These are phyloP conservation scores for Panthera tigris DNA, from an alignment of 2,113 vertebrate genomes.

Conservation along the genomic window DNA sequence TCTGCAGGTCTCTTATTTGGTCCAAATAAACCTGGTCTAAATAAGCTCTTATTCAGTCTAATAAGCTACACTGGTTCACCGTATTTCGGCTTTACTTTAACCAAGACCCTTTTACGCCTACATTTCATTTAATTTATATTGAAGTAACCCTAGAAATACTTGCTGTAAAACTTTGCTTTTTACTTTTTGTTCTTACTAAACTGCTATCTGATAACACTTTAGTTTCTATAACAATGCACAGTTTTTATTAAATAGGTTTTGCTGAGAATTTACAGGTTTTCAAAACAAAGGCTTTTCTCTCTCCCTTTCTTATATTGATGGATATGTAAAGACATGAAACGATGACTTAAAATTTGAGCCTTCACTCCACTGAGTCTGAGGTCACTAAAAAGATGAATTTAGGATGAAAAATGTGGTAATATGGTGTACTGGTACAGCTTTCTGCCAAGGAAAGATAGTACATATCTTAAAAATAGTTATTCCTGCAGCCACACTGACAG, in stretches of 20 bases:
- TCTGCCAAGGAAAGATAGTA: slow-evolving; percentile 40
- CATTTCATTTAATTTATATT: slow-evolving; percentile 21
- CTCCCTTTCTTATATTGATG: neutral
- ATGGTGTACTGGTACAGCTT: neutral
- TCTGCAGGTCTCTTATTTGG: neutral
- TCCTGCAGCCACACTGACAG: neutral
- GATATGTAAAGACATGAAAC: slow-evolving; percentile 15
- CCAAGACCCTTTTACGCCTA: neutral
- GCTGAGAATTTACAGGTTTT: neutral
- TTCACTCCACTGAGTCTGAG: neutral
- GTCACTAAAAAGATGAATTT: slow-evolving; percentile 46
- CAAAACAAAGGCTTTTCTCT: slow-evolving; percentile 1
- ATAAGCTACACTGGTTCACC: slow-evolving; percentile 3
- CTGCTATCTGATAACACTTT: neutral
- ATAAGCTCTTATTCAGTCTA: neutral
- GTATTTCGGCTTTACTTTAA: slow-evolving; percentile 38
- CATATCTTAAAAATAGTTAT: slow-evolving; percentile 13
- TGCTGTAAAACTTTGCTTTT: neutral
- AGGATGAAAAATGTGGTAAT: slow-evolving; percentile 9
- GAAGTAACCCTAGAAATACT: neutral
- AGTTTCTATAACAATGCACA: neutral
- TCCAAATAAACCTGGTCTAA: neutral
- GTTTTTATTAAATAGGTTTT: slow-evolving; percentile 48
- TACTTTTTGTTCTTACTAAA: slow-evolving; percentile 18
- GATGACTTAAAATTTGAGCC: neutral